Base-by-base conservation (phyloP, 2,888 invertebrate species). In the Cinara cedri region DNA sequence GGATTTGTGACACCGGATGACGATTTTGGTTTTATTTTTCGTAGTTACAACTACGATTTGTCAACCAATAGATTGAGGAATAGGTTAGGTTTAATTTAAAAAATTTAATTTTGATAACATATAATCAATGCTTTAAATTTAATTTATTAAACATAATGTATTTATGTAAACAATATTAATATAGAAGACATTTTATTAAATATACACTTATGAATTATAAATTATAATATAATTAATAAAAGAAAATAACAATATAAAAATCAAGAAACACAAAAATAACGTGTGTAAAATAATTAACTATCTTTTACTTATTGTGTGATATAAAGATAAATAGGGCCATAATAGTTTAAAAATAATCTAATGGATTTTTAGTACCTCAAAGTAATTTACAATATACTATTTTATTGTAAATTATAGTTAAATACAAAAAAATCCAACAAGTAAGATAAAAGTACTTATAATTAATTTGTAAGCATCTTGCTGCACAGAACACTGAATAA, bases 101-200 rank as follows among this genome's bases (percentile, higher is more conserved):
- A n/a, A n/a, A n/a, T n/a, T n/a, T n/a, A n/a, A n/a, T n/a, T n/a
- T n/a, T n/a, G n/a, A n/a, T n/a, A n/a, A n/a, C n/a, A n/a, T n/a
- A n/a, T n/a, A n/a, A n/a, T n/a, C n/a, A 34, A 34, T 34, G 6
- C 6, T 34, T 34, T 34, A 34, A 34, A 6, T 34, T 34, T 34
- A 34, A 34, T n/a, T n/a, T n/a, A 34, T 34, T 4, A 34, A 34
- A 34, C 6, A 34, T 4, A 34, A 34, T 34, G 34, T 34, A 4
- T 34, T 34, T 34, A 34, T 11, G 10, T 24, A 24, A 9, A 4
- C 14, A 55, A 70, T n/a, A 74, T 49, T 16, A 55, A 55, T n/a
- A 74, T 49, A 75, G 44, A 65, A 75, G 54, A 75, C 44, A 65
- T n/a, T 65, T 65, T 54, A 65, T 65, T 1, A 24, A 21, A 16